phyloP scores from a whole-genome alignment of 2,113 vertebrate genomes.

The Trinectes maculatus region DNA sequence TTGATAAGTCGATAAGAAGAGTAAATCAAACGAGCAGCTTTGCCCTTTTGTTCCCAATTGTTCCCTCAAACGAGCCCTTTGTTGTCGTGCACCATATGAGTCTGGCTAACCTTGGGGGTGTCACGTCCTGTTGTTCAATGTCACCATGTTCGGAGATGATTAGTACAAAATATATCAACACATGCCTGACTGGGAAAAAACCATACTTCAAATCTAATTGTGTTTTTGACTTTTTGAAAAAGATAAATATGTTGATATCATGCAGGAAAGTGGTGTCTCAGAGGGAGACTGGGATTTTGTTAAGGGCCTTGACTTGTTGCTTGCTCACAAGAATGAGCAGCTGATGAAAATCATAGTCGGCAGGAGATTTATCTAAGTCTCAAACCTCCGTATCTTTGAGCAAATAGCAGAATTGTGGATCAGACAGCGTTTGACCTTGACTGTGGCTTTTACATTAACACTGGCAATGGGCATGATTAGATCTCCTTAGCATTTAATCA shows the following conservation, averaged over 20 bases:
- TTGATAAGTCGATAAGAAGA: neutral
- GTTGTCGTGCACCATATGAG: neutral
- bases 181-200: no score
- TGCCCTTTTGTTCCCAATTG: neutral
- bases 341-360: neutral
- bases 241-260: neutral
- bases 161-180: neutral
- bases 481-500: slow-evolving; percentile 53
- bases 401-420: slow-evolving; percentile 23
- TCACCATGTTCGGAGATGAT: neutral
- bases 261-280: neutral
- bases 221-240: neutral
- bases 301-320: neutral
- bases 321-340: neutral
- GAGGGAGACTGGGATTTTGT: neutral
- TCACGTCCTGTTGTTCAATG: neutral
- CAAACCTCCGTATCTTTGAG: neutral
- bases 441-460: slow-evolving; percentile 31
- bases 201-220: neutral
- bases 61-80: neutral
- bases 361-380: neutral
- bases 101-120: neutral
- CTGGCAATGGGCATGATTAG: slow-evolving; percentile 50
- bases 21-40: neutral
- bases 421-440: slow-evolving; percentile 45